These are phyloP conservation scores for Etheostoma nigrum DNA, from an alignment of 2,797 vertebrate genomes.

Conservation along the genomic window DNA sequence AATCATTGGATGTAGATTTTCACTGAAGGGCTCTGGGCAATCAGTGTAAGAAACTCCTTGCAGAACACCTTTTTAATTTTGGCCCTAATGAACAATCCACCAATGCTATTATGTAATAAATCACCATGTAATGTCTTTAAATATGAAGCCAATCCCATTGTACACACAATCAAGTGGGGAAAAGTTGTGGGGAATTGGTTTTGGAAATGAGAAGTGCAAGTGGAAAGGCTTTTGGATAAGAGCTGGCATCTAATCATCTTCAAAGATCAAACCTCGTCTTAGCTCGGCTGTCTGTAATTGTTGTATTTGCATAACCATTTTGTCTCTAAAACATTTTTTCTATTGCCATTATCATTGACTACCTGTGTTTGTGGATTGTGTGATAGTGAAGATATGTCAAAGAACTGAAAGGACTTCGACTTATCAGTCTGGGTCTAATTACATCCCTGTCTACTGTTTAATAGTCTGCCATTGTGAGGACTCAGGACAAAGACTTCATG, in stretches of 20 bases:
- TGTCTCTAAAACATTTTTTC: conserved; percentile 51
- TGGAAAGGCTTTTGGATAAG: conserved; percentile 63
- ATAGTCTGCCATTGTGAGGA: conserved; percentile 67
- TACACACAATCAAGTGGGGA: conserved; percentile 70
- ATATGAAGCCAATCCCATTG: conserved; percentile 79
- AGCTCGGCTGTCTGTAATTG: conserved; percentile 70
- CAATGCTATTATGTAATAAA: conserved; percentile 79
- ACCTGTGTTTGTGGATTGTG: conserved; percentile 57
- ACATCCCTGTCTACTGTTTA: conserved; percentile 65
- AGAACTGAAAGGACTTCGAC: conserved; percentile 51
- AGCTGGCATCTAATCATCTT: conserved; percentile 72
- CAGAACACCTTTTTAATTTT: conserved; percentile 82
- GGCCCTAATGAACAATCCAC: conserved; percentile 80
- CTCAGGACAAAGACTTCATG: conserved; percentile 42
- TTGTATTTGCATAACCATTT: conserved; percentile 74
- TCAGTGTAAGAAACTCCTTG: conserved; percentile 54
- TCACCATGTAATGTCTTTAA: conserved; percentile 77
- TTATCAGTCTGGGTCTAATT: conserved; percentile 78
- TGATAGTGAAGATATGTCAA: conserved; percentile 63
- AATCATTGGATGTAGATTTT: conserved; percentile 71
- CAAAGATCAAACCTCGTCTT: conserved; percentile 73
- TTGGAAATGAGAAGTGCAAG: conserved; percentile 76
- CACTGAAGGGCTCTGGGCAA: conserved; percentile 57
- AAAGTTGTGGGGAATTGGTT: conserved; percentile 73
- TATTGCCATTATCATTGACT: conserved; percentile 53